Evolutionary conservation across 2,888 invertebrate genomes (phyloP).

Genomic region (Xylota sylvarum): DNA sequence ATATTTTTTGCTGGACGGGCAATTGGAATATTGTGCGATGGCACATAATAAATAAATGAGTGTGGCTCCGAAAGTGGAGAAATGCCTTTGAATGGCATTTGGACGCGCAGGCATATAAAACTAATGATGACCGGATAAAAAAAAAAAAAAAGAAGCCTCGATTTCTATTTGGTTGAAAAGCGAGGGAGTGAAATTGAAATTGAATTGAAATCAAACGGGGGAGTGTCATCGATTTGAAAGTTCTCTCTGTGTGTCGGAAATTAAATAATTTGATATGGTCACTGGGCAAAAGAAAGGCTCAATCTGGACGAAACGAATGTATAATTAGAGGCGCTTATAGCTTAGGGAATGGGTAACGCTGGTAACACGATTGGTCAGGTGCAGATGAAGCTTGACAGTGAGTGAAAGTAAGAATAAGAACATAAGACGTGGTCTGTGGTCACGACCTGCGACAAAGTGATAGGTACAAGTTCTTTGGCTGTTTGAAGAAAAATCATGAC

Average conservation of each 20-base stretch:
- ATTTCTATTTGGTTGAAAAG: slow-evolving; percentile 44
- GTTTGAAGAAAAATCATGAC: too few species aligned
- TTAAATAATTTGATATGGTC: slow-evolving; percentile 33
- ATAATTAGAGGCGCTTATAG: not conserved
- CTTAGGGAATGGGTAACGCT: too few species aligned
- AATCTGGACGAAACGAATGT: not conserved
- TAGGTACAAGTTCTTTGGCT: not conserved
- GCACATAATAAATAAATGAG: slow-evolving; percentile 24
- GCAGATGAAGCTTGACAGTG: not conserved
- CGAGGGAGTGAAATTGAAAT: slow-evolving; percentile 56
- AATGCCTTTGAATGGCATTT: slow-evolving; percentile 45
- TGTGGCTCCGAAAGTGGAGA: slow-evolving; percentile 41
- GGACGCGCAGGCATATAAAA: slow-evolving; percentile 10
- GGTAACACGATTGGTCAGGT: not conserved
- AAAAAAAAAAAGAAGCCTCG: slow-evolving; percentile 11
- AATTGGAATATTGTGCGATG: slow-evolving; percentile 2
- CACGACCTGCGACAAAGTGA: slow-evolving; percentile 1
- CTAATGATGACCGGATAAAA: not conserved
- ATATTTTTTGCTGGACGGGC: not conserved
- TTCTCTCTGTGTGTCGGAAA: slow-evolving; percentile 28
- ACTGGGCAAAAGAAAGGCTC: slow-evolving; percentile 1
- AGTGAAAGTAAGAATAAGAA: slow-evolving; percentile 10
- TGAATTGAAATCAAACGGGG: slow-evolving; percentile 20
- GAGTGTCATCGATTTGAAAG: slow-evolving; percentile 52
- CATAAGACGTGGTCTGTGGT: not conserved